These are phyloP conservation scores for Leucoma salicis DNA, from an alignment of 2,888 invertebrate genomes.

Conservation along the genomic window DNA sequence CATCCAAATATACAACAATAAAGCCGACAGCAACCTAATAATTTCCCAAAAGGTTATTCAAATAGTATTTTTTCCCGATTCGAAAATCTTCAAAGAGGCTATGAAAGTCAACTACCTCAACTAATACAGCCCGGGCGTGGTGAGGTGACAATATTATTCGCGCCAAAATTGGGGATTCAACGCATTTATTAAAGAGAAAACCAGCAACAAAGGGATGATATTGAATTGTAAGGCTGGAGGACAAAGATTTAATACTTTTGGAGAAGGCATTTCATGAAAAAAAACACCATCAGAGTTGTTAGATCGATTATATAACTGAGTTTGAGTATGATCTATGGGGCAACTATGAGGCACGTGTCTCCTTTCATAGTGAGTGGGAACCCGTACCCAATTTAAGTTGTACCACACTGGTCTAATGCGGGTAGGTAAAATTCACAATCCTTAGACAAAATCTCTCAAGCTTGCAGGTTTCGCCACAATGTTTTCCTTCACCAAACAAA, in stretches of 20 bases:
- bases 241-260: conserved; percentile 31
- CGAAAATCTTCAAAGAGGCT: conserved; percentile 38
- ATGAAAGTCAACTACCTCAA: conserved; percentile 50
- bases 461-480: too few species aligned
- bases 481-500: too few species aligned
- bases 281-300: too few species aligned
- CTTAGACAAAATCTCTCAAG: too few species aligned
- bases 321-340: too few species aligned
- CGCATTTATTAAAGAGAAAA: conserved; percentile 80
- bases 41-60: conserved; percentile 28
- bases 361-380: too few species aligned
- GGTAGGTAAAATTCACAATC: too few species aligned
- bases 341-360: too few species aligned
- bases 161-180: conserved; percentile 67
- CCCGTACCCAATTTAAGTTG: too few species aligned
- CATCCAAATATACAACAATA: too few species aligned
- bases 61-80: conserved; percentile 32
- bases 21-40: conserved; percentile 5
- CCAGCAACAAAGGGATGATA: conserved; percentile 80
- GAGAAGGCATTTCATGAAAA: conserved; percentile 37
- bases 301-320: too few species aligned
- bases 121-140: conserved; percentile 34
- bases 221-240: conserved; percentile 73
- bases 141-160: conserved; percentile 79
- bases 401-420: too few species aligned